Evolutionary conservation across 2,113 vertebrate species (phyloP).

Genomic region (Probosciger aterrimus): DNA sequence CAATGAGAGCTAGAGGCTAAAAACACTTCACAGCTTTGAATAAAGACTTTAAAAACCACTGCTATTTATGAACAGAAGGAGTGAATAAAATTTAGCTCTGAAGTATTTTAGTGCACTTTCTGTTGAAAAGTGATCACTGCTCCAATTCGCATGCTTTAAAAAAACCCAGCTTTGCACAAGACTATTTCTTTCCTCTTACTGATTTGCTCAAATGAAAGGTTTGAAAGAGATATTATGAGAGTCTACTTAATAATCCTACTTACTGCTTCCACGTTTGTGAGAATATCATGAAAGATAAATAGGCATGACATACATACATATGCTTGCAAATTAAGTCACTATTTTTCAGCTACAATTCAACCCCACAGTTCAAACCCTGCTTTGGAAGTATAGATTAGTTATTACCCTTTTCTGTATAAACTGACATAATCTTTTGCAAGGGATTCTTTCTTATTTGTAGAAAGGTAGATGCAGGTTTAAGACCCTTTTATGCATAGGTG

Average conservation of each 20-base stretch:
- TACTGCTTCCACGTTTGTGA: background rate
- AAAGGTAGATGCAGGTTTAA: background rate
- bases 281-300: background rate
- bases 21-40: conserved; percentile 6
- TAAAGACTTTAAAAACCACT: background rate
- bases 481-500: accelerated
- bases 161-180: background rate
- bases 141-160: background rate
- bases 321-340: background rate
- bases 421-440: background rate
- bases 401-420: background rate
- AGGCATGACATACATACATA: background rate
- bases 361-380: background rate
- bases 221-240: background rate
- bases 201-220: background rate
- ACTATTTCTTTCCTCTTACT: background rate
- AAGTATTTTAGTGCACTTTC: background rate
- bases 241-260: background rate
- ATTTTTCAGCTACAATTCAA: background rate
- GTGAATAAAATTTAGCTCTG: background rate
- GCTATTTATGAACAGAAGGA: background rate
- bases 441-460: background rate
- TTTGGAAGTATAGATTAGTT: background rate
- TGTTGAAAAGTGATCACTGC: background rate
- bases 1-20: conserved; percentile 3